phyloP scores from a whole-genome alignment of 2,888 invertebrate genomes.

The Cheilosia urbana region DNA sequence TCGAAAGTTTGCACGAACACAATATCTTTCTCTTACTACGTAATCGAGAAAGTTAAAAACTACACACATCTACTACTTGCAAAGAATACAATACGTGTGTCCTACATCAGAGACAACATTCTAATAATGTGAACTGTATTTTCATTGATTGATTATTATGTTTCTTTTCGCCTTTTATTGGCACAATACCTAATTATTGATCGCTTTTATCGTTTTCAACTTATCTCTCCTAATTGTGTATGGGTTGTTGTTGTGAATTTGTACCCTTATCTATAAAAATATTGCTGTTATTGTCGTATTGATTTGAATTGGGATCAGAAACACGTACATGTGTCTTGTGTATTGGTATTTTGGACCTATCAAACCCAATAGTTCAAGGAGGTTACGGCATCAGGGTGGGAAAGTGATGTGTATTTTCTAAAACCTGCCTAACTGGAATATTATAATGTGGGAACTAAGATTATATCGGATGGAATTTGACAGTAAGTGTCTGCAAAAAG shows the following conservation, averaged over 20 bases:
- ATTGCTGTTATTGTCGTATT: not conserved
- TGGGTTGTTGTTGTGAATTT: not conserved
- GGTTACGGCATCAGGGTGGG: too few species aligned
- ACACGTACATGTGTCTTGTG: not conserved
- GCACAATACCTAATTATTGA: slow-evolving; percentile 1
- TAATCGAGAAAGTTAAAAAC: too few species aligned
- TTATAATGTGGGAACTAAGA: too few species aligned
- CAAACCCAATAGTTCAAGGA: too few species aligned
- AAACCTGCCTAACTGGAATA: too few species aligned
- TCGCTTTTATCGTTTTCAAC: slow-evolving; percentile 27
- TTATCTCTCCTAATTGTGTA: not conserved
- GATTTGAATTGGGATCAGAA: not conserved
- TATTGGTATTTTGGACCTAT: too few species aligned
- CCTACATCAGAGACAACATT: slow-evolving; percentile 10
- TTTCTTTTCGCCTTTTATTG: slow-evolving; percentile 37
- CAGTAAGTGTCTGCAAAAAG: too few species aligned
- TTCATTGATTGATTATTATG: slow-evolving; percentile 46
- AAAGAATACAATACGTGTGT: slow-evolving; percentile 4
- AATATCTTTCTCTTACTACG: too few species aligned
- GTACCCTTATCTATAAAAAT: not conserved
- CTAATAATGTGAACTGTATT: slow-evolving; percentile 19
- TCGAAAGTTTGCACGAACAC: too few species aligned
- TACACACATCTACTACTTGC: not conserved
- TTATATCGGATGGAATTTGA: too few species aligned
- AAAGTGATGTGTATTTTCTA: too few species aligned